Conservation (phyloP, 2,113 vertebrate species). For the Etheostoma spectabile region DNA sequence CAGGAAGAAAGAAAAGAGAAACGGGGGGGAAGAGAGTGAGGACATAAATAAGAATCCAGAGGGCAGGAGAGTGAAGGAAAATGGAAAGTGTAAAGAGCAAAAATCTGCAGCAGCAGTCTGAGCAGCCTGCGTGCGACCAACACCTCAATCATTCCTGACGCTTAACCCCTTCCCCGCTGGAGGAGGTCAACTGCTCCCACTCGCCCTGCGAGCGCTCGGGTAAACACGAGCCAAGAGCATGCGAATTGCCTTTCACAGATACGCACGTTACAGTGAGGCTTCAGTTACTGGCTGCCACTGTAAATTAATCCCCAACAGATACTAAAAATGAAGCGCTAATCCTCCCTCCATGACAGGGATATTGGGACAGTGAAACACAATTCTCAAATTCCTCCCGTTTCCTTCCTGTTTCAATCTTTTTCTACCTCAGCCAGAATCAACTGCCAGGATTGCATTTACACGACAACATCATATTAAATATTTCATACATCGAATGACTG, state of each 20-base stretch:
- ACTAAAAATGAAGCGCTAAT: constrained; percentile 67
- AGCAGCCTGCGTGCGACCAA: constrained; percentile 65
- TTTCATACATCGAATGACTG: constrained; percentile 27
- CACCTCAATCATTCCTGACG: constrained; percentile 78
- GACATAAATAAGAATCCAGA: constrained; percentile 53
- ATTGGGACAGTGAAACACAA: constrained; percentile 55
- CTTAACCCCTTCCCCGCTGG: constrained; percentile 62
- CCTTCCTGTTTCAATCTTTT: constrained; percentile 41
- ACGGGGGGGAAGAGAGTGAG: constrained; percentile 14
- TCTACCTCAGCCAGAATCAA: constrained; percentile 32
- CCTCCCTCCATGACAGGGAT: constrained; percentile 57
- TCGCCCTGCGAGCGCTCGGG: constrained; percentile 22
- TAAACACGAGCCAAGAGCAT: constrained; percentile 46
- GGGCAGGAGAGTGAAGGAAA: constrained; percentile 42
- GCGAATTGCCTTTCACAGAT: constrained; percentile 20
- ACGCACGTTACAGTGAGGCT: constrained; percentile 38
- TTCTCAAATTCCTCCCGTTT: constrained; percentile 55
- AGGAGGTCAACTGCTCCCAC: constrained; percentile 59
- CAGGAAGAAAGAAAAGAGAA: too few relatives aligned
- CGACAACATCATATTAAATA: constrained; percentile 43
- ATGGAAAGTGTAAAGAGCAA: constrained; percentile 48
- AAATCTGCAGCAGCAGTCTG: constrained; percentile 54
- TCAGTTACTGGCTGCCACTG: constrained; percentile 66
- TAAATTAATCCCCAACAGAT: constrained; percentile 72
- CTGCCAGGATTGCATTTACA: constrained; percentile 38